phyloP scores from a whole-genome alignment of 1,140 invertebrate genomes.

The Pseudomyrmex flavicornis region DNA sequence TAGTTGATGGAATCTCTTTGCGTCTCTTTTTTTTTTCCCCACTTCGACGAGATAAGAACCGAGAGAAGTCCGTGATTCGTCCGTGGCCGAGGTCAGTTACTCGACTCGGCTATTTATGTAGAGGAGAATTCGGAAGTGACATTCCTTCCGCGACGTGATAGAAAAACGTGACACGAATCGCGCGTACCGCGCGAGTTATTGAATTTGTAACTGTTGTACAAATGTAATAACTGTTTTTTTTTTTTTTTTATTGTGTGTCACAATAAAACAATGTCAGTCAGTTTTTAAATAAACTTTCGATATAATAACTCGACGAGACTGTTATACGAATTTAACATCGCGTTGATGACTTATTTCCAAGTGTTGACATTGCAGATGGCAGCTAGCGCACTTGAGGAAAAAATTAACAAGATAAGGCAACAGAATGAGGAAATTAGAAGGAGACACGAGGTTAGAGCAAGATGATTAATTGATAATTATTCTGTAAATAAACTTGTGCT shows the following conservation, averaged over 20 bases:
- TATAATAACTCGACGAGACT: neutral
- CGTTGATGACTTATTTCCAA: neutral
- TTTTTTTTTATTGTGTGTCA: too few relatives aligned
- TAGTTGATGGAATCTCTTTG: too few relatives aligned
- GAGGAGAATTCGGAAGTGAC: slow-evolving; percentile 65
- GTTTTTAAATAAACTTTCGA: neutral
- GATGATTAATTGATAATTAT: slow-evolving; percentile 42
- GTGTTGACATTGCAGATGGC: slow-evolving; percentile 78
- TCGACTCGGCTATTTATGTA: slow-evolving; percentile 13
- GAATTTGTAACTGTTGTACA: neutral
- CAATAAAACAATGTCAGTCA: too few relatives aligned
- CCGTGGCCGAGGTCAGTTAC: neutral
- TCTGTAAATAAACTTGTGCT: slow-evolving; percentile 19
- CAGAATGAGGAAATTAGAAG: slow-evolving; percentile 84
- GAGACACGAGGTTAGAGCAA: slow-evolving; percentile 79
- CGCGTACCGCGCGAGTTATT: neutral
- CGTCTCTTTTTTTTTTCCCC: neutral
- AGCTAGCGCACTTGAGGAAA: slow-evolving; percentile 80
- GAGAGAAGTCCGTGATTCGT: too few relatives aligned
- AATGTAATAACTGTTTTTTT: too few relatives aligned
- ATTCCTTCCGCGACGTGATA: slow-evolving; percentile 31
- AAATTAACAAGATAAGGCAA: slow-evolving; percentile 83
- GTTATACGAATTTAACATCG: neutral
- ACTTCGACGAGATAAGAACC: too few relatives aligned
- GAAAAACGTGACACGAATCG: slow-evolving; percentile 51